phyloP scores from a whole-genome alignment of 1,140 invertebrate species.

The Agrypnia vestita region DNA sequence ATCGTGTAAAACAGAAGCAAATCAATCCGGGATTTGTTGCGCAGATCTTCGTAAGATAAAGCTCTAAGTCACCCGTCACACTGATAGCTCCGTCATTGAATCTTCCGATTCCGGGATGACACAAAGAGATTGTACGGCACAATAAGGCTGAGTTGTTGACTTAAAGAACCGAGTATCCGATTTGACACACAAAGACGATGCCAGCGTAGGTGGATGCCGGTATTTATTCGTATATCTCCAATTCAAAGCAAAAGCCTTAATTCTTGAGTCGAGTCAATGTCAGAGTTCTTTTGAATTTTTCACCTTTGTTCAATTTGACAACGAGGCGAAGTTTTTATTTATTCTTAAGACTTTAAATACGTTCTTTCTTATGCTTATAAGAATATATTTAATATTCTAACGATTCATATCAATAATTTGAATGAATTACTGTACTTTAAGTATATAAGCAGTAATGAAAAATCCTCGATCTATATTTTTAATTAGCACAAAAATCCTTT shows the following conservation, averaged over 20 bases:
- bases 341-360: no score
- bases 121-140: slow-evolving; percentile 17
- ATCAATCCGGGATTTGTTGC: no score
- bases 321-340: no score
- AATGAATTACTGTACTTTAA: no score
- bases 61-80: background rate
- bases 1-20: no score
- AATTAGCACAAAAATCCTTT: no score
- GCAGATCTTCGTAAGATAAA: background rate
- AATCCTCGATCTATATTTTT: no score
- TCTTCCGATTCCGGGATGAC: slow-evolving; percentile 4
- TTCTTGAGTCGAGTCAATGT: slow-evolving; percentile 1
- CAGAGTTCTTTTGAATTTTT: slow-evolving; percentile 2
- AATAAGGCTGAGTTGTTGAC: slow-evolving; percentile 6
- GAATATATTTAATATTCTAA: no score
- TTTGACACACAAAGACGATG: slow-evolving; percentile 10
- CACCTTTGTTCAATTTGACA: background rate
- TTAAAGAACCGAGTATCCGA: slow-evolving; percentile 22
- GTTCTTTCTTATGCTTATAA: no score
- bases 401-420: no score
- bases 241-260: slow-evolving; percentile 32
- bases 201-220: background rate
- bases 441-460: no score
- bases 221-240: background rate
- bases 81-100: background rate